Evolutionary conservation across 1,140 invertebrate genomes (phyloP).

Genomic region (Drosophila malerkotliana): DNA sequence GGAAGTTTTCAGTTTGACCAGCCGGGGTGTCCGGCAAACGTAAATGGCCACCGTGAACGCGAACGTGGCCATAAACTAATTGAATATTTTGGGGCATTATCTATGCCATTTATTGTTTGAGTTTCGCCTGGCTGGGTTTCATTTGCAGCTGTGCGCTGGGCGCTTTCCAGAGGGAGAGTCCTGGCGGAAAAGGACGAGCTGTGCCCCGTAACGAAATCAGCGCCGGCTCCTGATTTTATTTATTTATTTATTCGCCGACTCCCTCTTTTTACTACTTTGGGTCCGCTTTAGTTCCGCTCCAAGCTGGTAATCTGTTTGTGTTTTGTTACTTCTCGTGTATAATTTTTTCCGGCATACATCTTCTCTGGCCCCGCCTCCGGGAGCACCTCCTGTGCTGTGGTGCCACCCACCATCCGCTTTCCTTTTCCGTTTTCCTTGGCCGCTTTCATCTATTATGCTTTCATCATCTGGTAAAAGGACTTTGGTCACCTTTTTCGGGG

Average conservation of each 20-base stretch:
- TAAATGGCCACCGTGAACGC: slow-evolving; percentile 27
- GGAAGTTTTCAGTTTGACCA: slow-evolving; percentile 39
- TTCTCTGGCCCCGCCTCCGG: slow-evolving; percentile 14
- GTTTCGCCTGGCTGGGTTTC: slow-evolving; percentile 74
- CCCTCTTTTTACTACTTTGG: slow-evolving; percentile 43
- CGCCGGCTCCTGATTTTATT: slow-evolving; percentile 68
- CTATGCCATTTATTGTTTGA: slow-evolving; percentile 80
- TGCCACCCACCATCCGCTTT: background rate
- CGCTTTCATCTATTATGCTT: slow-evolving; percentile 46
- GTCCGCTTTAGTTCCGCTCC: slow-evolving; percentile 39
- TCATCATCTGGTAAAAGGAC: slow-evolving; percentile 35
- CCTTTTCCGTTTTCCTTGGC: background rate
- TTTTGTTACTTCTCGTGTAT: slow-evolving; percentile 53
- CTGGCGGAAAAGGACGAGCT: slow-evolving; percentile 19
- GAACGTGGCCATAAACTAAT: slow-evolving; percentile 79
- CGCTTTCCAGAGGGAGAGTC: background rate
- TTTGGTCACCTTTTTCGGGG: slow-evolving; percentile 21
- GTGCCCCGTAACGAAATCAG: slow-evolving; percentile 51
- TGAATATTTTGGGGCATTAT: slow-evolving; percentile 80
- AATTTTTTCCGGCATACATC: slow-evolving; percentile 61
- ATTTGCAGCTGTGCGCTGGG: slow-evolving; percentile 59
- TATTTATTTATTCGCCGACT: slow-evolving; percentile 67
- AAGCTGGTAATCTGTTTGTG: slow-evolving; percentile 60
- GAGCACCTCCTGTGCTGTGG: slow-evolving; percentile 3
- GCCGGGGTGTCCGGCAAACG: slow-evolving; percentile 1